Conservation (phyloP, 2,113 vertebrate genomes). For the Phyllopteryx taeniolatus region DNA sequence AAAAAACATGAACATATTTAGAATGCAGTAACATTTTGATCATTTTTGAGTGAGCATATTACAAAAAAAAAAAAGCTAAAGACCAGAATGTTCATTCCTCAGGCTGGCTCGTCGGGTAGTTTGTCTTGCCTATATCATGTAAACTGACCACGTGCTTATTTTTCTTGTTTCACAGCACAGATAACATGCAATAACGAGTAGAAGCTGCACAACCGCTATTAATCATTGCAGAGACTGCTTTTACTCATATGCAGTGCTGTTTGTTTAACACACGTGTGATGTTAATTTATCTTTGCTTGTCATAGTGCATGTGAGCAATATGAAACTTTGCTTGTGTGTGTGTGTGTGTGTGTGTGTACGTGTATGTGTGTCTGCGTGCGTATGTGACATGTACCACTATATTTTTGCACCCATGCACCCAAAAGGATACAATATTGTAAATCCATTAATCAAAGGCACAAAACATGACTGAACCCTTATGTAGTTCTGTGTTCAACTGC, state of each 20-base stretch:
- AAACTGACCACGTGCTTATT: conserved; percentile 77
- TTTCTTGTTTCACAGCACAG: conserved; percentile 68
- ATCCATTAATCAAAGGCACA: conserved; percentile 79
- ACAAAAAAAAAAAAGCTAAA: conserved; percentile 26
- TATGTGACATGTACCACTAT: conserved; percentile 6
- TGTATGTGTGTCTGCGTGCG: not conserved
- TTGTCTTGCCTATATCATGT: conserved; percentile 58
- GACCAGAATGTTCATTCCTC: conserved; percentile 8
- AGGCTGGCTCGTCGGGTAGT: conserved; percentile 14
- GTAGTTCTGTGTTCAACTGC: conserved; percentile 11
- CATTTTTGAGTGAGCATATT: not conserved
- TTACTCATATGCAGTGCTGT: conserved; percentile 59
- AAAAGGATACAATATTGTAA: conserved; percentile 72
- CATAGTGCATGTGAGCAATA: conserved; percentile 27
- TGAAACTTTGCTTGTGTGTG: conserved; percentile 2
- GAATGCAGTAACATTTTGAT: conserved; percentile 4
- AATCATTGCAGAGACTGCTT: conserved; percentile 75
- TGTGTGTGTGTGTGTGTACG: conserved; percentile 2
- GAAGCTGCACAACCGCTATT: conserved; percentile 67
- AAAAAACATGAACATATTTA: not conserved
- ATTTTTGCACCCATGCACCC: conserved; percentile 44
- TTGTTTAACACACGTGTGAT: conserved; percentile 41
- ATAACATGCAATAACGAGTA: conserved; percentile 56
- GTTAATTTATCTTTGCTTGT: conserved; percentile 47
- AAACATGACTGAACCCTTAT: conserved; percentile 22